A percentile compares a stretch with the other conserved stretches of the same genome.
phyloP scores from a whole-genome alignment of 2,888 invertebrate genomes.

The Andricus curvator region DNA sequence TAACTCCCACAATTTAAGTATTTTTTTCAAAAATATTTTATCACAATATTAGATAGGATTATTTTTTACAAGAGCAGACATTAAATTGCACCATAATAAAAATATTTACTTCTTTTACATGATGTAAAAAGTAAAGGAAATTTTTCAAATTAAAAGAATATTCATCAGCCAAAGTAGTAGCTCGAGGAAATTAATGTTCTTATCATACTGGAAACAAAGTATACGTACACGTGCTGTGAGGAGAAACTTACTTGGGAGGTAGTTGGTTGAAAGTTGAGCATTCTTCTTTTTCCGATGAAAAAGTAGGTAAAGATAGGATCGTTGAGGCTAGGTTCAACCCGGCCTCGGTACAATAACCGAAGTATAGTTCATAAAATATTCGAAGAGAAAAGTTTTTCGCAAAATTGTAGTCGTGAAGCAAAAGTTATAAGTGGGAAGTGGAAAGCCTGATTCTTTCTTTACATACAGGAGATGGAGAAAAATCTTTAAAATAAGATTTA shows the following conservation, averaged over 20 bases:
- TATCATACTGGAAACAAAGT: conserved; percentile 3
- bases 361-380: conserved; percentile 18
- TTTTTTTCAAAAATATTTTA: too few relatives aligned
- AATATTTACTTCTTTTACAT: too few relatives aligned
- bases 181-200: conserved; percentile 3
- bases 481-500: neutral
- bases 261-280: neutral
- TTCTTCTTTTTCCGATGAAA: neutral
- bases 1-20: too few relatives aligned
- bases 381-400: conserved; percentile 10
- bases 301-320: neutral
- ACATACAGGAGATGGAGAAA: neutral
- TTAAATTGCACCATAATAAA: too few relatives aligned
- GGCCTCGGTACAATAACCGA: conserved; percentile 4
- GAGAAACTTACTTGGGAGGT: neutral
- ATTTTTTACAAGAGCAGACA: too few relatives aligned
- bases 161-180: neutral
- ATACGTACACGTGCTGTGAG: neutral
- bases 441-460: neutral
- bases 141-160: neutral
- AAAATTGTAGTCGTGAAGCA: neutral
- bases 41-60: too few relatives aligned
- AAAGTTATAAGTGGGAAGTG: neutral
- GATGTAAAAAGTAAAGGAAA: too few relatives aligned
- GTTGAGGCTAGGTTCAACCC: neutral